These are phyloP conservation scores for Prorops nasuta DNA, from an alignment of 1,140 invertebrate genomes.

Conservation along the genomic window DNA sequence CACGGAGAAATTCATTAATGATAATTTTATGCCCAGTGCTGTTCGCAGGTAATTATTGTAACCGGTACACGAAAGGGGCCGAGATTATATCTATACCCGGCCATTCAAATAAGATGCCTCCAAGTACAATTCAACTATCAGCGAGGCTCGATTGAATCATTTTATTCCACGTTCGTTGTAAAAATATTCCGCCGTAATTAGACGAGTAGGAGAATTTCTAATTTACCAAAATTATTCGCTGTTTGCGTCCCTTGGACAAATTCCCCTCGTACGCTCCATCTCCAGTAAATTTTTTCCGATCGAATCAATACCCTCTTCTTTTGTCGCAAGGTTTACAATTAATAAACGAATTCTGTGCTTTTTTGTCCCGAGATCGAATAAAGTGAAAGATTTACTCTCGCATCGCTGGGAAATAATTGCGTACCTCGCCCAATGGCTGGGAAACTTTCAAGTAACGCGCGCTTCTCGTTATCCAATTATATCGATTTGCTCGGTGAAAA, in stretches of 20 bases:
- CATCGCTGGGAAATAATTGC: background rate
- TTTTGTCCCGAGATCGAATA: too few relatives aligned
- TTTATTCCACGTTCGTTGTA: background rate
- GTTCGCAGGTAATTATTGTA: constrained; percentile 35
- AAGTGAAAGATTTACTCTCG: background rate
- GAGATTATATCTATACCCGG: constrained; percentile 28
- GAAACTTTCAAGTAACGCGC: constrained; percentile 2
- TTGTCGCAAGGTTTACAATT: too few relatives aligned
- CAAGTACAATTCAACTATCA: constrained; percentile 6
- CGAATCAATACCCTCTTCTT: too few relatives aligned
- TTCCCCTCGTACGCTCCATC: too few relatives aligned
- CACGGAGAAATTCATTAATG: constrained; percentile 28
- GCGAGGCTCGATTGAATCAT: background rate
- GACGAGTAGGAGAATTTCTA: too few relatives aligned
- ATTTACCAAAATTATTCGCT: too few relatives aligned
- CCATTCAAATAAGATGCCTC: constrained; percentile 26
- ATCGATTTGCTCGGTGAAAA: too few relatives aligned
- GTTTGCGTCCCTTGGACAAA: too few relatives aligned
- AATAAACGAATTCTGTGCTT: too few relatives aligned
- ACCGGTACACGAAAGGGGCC: constrained; percentile 22
- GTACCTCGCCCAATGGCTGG: too few relatives aligned
- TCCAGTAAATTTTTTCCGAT: too few relatives aligned
- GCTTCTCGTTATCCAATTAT: constrained; percentile 5
- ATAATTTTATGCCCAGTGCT: constrained; percentile 31
- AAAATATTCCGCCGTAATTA: too few relatives aligned